These are phyloP conservation scores for Holcopasites calliopsidis DNA, from an alignment of 1,140 invertebrate species.

Conservation along the genomic window DNA sequence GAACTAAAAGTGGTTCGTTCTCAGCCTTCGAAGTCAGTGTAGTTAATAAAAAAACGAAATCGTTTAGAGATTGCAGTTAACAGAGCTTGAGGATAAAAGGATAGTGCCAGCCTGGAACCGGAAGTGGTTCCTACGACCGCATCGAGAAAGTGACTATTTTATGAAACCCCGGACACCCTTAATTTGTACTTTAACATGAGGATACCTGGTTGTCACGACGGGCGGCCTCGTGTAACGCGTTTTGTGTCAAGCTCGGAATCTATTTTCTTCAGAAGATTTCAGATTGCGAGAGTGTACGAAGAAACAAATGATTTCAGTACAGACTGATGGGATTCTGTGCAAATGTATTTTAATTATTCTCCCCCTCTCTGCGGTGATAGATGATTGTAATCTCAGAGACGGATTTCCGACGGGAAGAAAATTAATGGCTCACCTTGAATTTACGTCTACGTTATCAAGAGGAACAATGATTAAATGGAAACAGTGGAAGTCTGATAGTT, in stretches of 20 bases:
- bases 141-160: conserved; percentile 30
- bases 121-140: conserved; percentile 42
- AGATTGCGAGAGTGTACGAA: not conserved
- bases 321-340: not conserved
- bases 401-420: not conserved
- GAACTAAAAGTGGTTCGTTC: conserved; percentile 29
- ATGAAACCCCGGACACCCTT: conserved; percentile 55
- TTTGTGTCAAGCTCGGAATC: conserved; percentile 23
- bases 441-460: too few species aligned
- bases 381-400: not conserved
- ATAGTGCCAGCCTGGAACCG: conserved; percentile 11
- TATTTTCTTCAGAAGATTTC: too few species aligned
- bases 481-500: too few species aligned
- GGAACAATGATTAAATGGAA: too few species aligned
- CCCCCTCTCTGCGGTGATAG: not conserved
- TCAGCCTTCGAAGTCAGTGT: conserved; percentile 58
- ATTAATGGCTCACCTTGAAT: not conserved
- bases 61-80: conserved; percentile 8
- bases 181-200: conserved; percentile 60
- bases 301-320: not conserved
- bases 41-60: conserved; percentile 58
- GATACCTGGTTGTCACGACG: conserved; percentile 44
- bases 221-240: conserved; percentile 10
- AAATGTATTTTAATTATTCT: not conserved
- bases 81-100: conserved; percentile 18